Evolutionary conservation across 2,888 invertebrate genomes (phyloP).

Genomic region (Alitta virens): DNA sequence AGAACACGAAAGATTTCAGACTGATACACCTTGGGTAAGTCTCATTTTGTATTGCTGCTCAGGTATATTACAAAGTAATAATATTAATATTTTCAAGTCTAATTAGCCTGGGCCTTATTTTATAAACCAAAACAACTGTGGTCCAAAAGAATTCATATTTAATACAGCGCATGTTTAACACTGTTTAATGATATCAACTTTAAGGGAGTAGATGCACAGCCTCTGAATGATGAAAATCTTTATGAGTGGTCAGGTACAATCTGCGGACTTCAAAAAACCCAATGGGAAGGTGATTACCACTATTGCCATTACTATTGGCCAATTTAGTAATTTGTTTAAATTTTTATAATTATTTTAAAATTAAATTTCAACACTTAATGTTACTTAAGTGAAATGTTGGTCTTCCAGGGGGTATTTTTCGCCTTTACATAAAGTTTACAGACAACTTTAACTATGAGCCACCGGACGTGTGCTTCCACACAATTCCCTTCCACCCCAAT

Average conservation of each 20-base stretch:
- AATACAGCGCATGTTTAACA: not conserved
- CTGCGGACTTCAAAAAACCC: slow-evolving; percentile 39
- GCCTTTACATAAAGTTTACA: slow-evolving; percentile 51
- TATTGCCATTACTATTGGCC: too few species aligned
- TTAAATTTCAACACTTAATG: too few species aligned
- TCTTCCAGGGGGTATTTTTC: slow-evolving; percentile 48
- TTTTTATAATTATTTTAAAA: too few species aligned
- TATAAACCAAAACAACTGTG: too few species aligned
- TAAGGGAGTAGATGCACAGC: slow-evolving; percentile 48
- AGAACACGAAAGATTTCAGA: slow-evolving; percentile 38
- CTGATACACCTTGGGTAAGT: slow-evolving; percentile 44
- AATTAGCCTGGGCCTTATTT: too few species aligned
- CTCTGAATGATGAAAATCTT: slow-evolving; percentile 44
- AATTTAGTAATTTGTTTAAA: too few species aligned
- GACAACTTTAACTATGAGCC: slow-evolving; percentile 46
- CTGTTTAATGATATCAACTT: not conserved
- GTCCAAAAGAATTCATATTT: too few species aligned
- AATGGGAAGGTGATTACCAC: slow-evolving; percentile 54
- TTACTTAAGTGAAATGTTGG: too few species aligned
- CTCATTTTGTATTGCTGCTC: not conserved
- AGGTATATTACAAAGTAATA: not conserved
- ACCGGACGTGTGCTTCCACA: slow-evolving; percentile 51
- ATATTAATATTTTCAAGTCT: too few species aligned
- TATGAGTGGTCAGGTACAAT: slow-evolving; percentile 54
- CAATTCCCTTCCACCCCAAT: slow-evolving; percentile 55